Base-by-base conservation (phyloP, 2,888 invertebrate species). In the Prenolepis imparis region DNA sequence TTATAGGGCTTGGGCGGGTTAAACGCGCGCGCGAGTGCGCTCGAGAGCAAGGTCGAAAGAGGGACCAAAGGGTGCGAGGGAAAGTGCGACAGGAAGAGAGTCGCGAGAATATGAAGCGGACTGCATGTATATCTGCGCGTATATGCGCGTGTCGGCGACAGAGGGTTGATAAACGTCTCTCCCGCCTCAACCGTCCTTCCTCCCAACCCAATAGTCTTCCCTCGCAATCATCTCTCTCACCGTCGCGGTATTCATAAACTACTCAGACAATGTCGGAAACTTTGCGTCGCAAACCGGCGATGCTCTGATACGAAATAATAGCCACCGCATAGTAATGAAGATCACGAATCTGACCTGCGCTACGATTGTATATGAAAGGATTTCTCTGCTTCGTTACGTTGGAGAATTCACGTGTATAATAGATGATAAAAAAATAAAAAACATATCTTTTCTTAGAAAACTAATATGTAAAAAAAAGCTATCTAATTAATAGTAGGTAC, bases 201-300 rank as follows among this genome's bases (percentile, higher is more conserved):
- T 55, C 73, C n/a, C n/a, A n/a, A n/a, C n/a, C 64, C 66, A 77
- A 73, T 86, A 70, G 81, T 82, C 84, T 83, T 59, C 81, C 70
- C 74, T 48, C 84, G 83, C 85, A 88, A 85, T 86, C 86, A 86
- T n/a, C n/a, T n/a, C n/a, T 86, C 85, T 72, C 84, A 57, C 59
- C 83, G 78, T 87, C 84, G 83, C 77, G 84, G 91, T 89, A 92
- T 92, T 92, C 92, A 92, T 90, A 93, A 92, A 92, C 92, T 92
- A 91, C 90, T 91, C 89, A 87, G 91, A 91, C 89, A 87, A 84
- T 87, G 92, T 89, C 90, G 83, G 86, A 87, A 92, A 92, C 90
- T 92, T 92, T 91, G 81, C 87, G 64, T 68, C 83, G 63, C 72
- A 81, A 77, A 83, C 88, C 86, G 86, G 84, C 87, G 88, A 89